Evolutionary conservation across 2,113 vertebrate genomes (phyloP), one percentile per base, ranked within the genome.

Genomic region (Charina bottae): DNA sequence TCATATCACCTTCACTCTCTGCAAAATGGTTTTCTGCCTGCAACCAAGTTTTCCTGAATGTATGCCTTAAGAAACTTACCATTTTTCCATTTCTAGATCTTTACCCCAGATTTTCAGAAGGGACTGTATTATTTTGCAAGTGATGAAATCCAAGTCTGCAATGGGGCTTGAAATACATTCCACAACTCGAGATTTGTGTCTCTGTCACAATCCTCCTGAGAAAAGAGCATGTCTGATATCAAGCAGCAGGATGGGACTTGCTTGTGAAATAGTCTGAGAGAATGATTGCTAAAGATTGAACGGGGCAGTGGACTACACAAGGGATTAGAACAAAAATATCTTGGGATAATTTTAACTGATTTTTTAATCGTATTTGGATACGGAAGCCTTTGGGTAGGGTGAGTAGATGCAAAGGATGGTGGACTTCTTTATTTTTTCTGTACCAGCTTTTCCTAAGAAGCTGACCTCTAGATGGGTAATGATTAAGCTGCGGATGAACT

Each of bases 201-300:
- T 92, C 91, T 97, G 93, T 93, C 94, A 94, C 95, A 96, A 96
- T 92, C 89, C 95, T 58, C 92, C 24, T 37, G 87, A 94, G 83
- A 89, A 89, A 49, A 49, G 19, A 53, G 86, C 17, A 58, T 89
- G 93, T 93, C 90, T 94, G 90, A 93, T 93, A 94, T 7, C 84
- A 4, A 84, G 58, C 56, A 19, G 83, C 93, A 72, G 88, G 83
- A 88, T 85, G 85, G 90, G 93, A n/a, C 68, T 94, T 91, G 90
- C 90, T 87, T 86, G 93, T 85, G 89, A 95, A 85, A 88, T 60
- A 89, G 12, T 37, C 53, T 46, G 93, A 92, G 84, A 46, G 91
- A 95, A 21, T 0, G 88, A 92, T 95, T 96, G 93, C 96, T 93
- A 49, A 78, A 91, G 42, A 60, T 33, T 26, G 9, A 46, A 33